Evolutionary conservation across 2,797 vertebrate species (phyloP), one percentile per base, ranked within the genome.

Genomic region (Acomys russatus): DNA sequence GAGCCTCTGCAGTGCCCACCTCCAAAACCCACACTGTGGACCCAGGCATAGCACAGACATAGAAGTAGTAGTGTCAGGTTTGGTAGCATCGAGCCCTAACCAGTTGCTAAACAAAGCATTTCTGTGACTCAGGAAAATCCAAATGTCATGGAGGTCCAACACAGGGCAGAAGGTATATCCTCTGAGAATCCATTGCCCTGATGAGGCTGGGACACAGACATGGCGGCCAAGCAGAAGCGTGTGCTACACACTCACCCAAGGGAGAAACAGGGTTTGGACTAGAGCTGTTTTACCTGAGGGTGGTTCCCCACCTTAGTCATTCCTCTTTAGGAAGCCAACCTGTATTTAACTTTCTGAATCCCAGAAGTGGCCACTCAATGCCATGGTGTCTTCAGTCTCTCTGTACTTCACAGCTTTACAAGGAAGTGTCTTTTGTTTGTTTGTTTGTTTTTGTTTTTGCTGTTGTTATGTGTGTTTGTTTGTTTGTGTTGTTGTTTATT

Each of bases 131-230:
- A 7, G 66, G 14, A 66, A 83, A 44, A 70, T 14, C 35, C 10
- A 2, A 79, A 9, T 22, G 38, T 68, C 3, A 5, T 9, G 6
- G 38, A n/a, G 59, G 12, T 59, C 63, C 51, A 44, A 30, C 0
- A 14, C 0, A 0, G 25, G 33, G 18, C 10, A 0, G 0, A 87
- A 8, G 54, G 56, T 6, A 0, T 0, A 6, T 9, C 10, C 74
- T 71, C 84, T 56, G 33, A 12, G 44, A 71, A 15, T 44, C 9
- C 0, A 11, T 0, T 10, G 25, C 3, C 59, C 38, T 7, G 7
- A 1, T 8, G 11, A 30, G 44, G 51, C 59, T 10, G 9, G 35
- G 9, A 15, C 49, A 73, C 11, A 4, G 38, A 20, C 63, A 3
- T 0, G 0, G 17, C 15, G 35, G 9, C 70, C 83, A 78, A 35